Evolutionary conservation across 1,140 invertebrate genomes (phyloP), one percentile per base, ranked within the genome.

Genomic region (Sipha flava): DNA sequence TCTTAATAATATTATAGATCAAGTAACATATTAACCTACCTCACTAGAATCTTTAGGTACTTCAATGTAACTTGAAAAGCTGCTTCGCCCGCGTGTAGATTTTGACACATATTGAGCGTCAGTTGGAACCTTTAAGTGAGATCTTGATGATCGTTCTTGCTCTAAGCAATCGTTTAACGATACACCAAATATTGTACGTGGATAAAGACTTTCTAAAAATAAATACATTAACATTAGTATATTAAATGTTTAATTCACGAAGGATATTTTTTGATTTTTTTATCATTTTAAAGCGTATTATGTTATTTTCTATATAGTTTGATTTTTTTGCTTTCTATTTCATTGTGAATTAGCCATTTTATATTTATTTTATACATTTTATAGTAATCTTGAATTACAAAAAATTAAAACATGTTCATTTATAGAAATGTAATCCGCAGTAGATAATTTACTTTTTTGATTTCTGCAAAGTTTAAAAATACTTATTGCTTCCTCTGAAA

Each of bases 31-130:
- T 43, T 1, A 43, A 43, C 14, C 16, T 64, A 64, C 59, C 59
- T 64, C 73, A 57, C 16, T 77, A 26, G 52, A 29, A 43, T 77
- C 52, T 77, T 77, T 77, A 16, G 52, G 73, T 10, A 77, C 73
- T 77, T 77, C 73, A 26, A 77, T 59, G 3, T 77, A 77, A 77
- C 73, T 77, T 40, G 73, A 77, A 59, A 77, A 77, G 18, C 73
- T 77, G 26, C 73, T 77, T 40, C 73, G 31, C 3, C 31, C 73
- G 10, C 73, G 73, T 10, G 29, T 34, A 1, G 73, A 59, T 59
- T 77, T 77, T 16, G 73, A 12, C 16, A 57, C 52, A 26, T 77
- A 77, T 12, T 77, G 73, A 16, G 52, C 73, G n/a, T 77, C 73
- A 9, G 73, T 57, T 57, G 73, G 73, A 57, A 77, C 73, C n/a